Base-by-base conservation (phyloP, 2,113 vertebrate species). In the Lota lota region DNA sequence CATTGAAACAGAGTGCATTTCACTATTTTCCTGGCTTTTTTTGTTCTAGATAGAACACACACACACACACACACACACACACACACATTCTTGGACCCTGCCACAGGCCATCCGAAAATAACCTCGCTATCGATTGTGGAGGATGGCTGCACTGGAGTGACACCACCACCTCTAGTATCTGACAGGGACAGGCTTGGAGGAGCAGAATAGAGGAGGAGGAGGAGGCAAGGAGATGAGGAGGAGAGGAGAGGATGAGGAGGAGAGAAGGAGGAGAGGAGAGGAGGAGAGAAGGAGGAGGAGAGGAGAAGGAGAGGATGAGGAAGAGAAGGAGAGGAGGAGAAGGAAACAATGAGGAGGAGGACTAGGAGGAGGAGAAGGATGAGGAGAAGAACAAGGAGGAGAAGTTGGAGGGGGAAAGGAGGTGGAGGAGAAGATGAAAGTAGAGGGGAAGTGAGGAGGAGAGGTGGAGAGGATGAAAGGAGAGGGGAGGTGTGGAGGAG, bases 291-390 rank as follows among this genome's bases (percentile, higher is more conserved):
- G 73, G 79, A 79, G 70, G 53, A 10, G 53, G 15, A 16, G 53
- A 17, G 53, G 53, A n/a, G 53, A n/a, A 24, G 53, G 53, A n/a
- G 53, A n/a, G 53, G 53, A 5, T 1, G 53, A n/a, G 53, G 53
- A 17, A 14, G 16, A 12, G 4, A 5, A n/a, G 53, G 53, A 4
- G 53, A 75, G n/a, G 53, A n/a, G 53, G 12, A 12, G 15, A n/a
- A 12, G 53, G 16, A 79, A 5, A 54, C 2, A 2, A 16, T 6
- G 15, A 4, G 57, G 68, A 70, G 67, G 73, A 73, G 71, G 61
- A 78, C 76, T 80, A 77, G 19, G 75, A 79, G 75, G 51, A 75
- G 83, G 68, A 81, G 79, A 68, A 77, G 77, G 20, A 69, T 71
- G 79, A 68, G 65, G 74, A 71, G 8, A 67, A 83, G 80, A 59